Base-by-base conservation (phyloP, 2,888 invertebrate species). In the Pachymerium ferrugineum region DNA sequence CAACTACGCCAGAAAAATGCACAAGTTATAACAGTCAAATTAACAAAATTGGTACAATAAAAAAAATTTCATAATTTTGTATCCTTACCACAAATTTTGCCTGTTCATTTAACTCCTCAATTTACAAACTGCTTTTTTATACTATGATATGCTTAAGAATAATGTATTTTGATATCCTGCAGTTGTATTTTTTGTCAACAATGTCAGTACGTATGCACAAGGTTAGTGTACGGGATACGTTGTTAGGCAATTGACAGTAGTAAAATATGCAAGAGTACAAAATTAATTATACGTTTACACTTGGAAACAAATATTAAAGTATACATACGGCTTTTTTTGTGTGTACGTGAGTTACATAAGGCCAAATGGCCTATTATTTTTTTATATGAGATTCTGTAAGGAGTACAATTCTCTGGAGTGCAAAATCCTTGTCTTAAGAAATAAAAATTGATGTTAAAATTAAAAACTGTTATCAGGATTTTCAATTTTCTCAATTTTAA, bases 351-450 rank as follows among this genome's bases (percentile, higher is more conserved):
- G 47, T 54, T 62, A 38, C 16, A 38, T 22, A 62, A 28, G 62
- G 28, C 62, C 62, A 28, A 62, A 28, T 62, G 62, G 62, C 62
- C 62, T 3, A 10, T 8, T 47, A n/a, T 54, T n/a, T n/a, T n/a
- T n/a, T n/a, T n/a, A n/a, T n/a, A n/a, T 62, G 62, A 62, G 62
- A 62, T 62, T 62, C 62, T 25, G 62, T 62, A 62, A 25, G 12
- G 62, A 62, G 62, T 62, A 62, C 62, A n/a, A 62, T 54, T 62
- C 62, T 62, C 62, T 62, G 62, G 62, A 62, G 62, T 62, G 62
- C 62, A 62, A 25, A 62, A 62, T 62, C 62, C 62, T 62, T 62
- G 62, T 62, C 62, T 62, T 62, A 47, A 22, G n/a, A n/a, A n/a
- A n/a, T n/a, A n/a, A n/a, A n/a, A n/a, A n/a, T n/a, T n/a, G n/a